Conservation (phyloP, 2,797 vertebrate species). For the Schizopygopsis malacanthus region DNA sequence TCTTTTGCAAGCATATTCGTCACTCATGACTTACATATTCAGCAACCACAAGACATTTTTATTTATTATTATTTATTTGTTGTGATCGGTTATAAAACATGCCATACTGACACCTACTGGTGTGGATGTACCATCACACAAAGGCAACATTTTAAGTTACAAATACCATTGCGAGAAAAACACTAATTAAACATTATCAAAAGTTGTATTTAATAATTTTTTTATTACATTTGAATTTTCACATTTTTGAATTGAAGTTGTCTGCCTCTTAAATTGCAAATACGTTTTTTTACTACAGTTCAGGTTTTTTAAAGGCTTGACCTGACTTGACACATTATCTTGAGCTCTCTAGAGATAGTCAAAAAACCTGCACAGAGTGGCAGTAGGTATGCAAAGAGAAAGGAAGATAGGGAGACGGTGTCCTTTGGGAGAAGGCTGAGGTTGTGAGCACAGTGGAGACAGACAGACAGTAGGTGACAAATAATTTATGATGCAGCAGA, state of each 20-base stretch:
- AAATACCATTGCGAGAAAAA: background rate
- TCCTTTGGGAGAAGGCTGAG: slow-evolving; percentile 52
- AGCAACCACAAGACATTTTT: background rate
- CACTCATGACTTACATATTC: background rate
- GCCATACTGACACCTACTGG: background rate
- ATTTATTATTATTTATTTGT: background rate
- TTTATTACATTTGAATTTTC: background rate
- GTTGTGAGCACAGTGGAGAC: slow-evolving; percentile 44
- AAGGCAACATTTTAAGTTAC: background rate
- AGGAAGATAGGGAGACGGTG: slow-evolving; percentile 36
- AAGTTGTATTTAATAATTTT: background rate
- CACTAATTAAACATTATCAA: background rate
- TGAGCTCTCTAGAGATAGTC: slow-evolving; percentile 13
- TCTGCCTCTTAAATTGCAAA: background rate
- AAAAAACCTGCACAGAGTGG: slow-evolving; percentile 31
- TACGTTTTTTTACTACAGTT: background rate
- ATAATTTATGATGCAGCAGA: slow-evolving; percentile 59
- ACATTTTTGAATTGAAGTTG: background rate
- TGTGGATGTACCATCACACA: background rate
- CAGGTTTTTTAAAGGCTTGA: background rate
- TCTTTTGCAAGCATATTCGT: background rate
- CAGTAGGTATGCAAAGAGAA: slow-evolving; percentile 48
- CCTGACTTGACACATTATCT: background rate
- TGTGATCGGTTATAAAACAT: background rate
- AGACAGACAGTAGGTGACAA: slow-evolving; percentile 59